Percentiles rank a stretch among this genome's conserved stretches.
These are phyloP conservation scores for Leucoraja ocellata DNA, from an alignment of 2,797 vertebrate species.

Conservation along the genomic window DNA sequence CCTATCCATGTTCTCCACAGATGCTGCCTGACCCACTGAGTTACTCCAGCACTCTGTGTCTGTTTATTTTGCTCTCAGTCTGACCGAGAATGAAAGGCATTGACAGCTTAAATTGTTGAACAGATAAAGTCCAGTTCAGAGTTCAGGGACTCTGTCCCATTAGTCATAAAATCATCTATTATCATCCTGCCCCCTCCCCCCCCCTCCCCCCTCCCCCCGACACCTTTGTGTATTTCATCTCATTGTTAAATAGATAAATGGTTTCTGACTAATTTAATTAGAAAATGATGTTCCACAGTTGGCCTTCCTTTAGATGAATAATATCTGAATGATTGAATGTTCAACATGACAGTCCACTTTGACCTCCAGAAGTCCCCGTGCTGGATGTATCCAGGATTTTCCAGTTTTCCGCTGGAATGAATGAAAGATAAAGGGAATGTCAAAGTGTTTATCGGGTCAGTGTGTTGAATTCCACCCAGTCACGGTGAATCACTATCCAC, in stretches of 20 bases:
- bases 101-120: not conserved
- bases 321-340: not conserved
- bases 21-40: too few species aligned
- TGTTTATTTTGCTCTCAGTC: too few species aligned
- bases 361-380: not conserved
- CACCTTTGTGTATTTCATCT: slow-evolving; percentile 1
- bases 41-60: too few species aligned
- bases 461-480: not conserved
- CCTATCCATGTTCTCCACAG: too few species aligned
- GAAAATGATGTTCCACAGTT: slow-evolving; percentile 22
- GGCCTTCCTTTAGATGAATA: not conserved
- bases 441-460: not conserved
- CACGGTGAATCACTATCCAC: slow-evolving; percentile 20
- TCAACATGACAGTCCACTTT: not conserved
- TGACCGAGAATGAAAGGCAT: too few species aligned
- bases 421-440: slow-evolving; percentile 17
- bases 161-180: not conserved
- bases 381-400: not conserved
- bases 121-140: not conserved
- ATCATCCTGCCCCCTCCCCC: not conserved
- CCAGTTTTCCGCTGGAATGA: slow-evolving; percentile 9
- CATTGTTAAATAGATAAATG: slow-evolving; percentile 25
- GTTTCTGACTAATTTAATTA: slow-evolving; percentile 15
- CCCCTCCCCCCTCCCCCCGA: too few species aligned
- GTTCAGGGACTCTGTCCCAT: not conserved